phyloP scores from a whole-genome alignment of 2,797 vertebrate species.

The Trachops cirrhosus region DNA sequence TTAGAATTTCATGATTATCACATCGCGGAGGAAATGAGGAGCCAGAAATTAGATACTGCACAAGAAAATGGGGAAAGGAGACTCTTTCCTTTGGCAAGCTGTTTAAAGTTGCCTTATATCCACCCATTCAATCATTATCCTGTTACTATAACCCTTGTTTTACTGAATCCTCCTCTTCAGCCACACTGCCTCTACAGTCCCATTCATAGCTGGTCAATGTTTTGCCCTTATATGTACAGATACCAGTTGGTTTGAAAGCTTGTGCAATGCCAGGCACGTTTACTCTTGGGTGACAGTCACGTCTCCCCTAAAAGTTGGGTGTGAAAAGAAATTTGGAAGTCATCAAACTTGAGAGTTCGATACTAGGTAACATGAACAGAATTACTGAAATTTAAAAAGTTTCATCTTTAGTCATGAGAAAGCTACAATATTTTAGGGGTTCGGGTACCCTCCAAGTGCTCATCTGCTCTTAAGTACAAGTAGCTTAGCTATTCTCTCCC shows the following conservation, averaged over 20 bases:
- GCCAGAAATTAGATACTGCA: conserved; percentile 44
- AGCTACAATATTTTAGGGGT: background rate
- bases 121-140: background rate
- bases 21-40: conserved; percentile 48
- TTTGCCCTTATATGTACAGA: background rate
- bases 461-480: background rate
- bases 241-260: background rate
- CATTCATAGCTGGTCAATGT: background rate
- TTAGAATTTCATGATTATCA: conserved; percentile 56
- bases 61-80: conserved; percentile 41
- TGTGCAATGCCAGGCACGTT: background rate
- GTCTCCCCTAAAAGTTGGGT: background rate
- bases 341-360: background rate
- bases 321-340: conserved; percentile 9
- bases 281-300: background rate
- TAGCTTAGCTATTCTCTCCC: background rate
- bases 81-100: conserved; percentile 5
- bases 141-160: background rate
- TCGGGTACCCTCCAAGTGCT: background rate
- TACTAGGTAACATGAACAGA: background rate
- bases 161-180: background rate
- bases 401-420: background rate
- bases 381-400: background rate
- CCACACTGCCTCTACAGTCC: background rate
- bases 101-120: background rate